These are phyloP conservation scores for Cecropterus lyciades DNA, from an alignment of 1,140 invertebrate species.

Conservation along the genomic window DNA sequence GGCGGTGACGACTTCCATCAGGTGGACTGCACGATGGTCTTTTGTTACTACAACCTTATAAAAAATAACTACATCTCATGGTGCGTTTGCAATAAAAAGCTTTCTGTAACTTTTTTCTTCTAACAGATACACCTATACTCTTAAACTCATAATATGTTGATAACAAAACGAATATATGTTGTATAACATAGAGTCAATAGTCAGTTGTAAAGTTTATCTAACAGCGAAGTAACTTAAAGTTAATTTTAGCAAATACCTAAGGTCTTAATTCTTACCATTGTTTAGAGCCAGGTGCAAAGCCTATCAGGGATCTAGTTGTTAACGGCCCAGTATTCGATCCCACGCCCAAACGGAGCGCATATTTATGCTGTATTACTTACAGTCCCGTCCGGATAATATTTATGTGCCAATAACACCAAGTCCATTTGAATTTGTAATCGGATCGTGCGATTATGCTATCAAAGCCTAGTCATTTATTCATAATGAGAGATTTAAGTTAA, in stretches of 20 bases:
- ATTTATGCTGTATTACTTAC: conserved; percentile 25
- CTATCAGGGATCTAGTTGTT: conserved; percentile 6
- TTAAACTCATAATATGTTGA: no score
- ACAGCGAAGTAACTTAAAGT: neutral
- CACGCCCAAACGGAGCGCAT: conserved; percentile 23
- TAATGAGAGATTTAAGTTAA: conserved; percentile 1
- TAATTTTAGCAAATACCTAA: neutral
- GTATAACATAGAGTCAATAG: no score
- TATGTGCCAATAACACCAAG: conserved; percentile 22
- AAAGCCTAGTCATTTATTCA: conserved; percentile 16
- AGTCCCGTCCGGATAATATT: conserved; percentile 22
- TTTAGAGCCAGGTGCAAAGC: conserved; percentile 16
- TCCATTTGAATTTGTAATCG: conserved; percentile 47
- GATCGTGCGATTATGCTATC: conserved; percentile 39
- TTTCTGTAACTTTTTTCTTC: no score
- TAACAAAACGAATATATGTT: no score
- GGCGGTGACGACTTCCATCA: no score
- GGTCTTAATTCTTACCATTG: neutral
- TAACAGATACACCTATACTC: no score
- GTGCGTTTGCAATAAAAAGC: no score
- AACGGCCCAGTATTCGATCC: conserved; percentile 17
- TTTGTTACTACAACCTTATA: no score
- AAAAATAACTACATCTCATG: no score
- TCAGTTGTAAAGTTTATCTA: no score
- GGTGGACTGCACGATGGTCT: no score